Base-by-base conservation (phyloP, 1,140 invertebrate species). In the Pseudomyrmex concolor region DNA sequence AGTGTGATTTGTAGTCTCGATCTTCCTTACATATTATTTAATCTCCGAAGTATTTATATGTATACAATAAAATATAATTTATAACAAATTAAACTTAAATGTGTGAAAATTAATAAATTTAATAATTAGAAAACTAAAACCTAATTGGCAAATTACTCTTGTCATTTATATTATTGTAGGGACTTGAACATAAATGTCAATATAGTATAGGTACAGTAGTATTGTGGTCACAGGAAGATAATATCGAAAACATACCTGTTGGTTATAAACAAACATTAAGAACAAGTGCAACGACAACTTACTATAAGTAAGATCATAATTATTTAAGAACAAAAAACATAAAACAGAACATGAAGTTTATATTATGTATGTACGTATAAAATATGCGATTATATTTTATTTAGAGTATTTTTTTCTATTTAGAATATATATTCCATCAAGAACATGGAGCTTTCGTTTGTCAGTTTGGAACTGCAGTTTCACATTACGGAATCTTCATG, bases 191-290 rank as follows among this genome's bases (percentile, higher is more conserved):
- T 81, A 94, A 95, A 89, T 95, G 95, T 84, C 93, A 92, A 50
- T 95, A 95, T 77, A 95, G 95, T 84, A 90, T 95, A 78, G 95
- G 95, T 45, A 95, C 95, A n/a, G 92, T 95, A 57, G 95, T 93
- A 22, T 83, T 94, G 60, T 95, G 95, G 95, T 92, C 89, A 57
- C 94, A 93, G 86, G 90, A 89, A 19, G 89, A 91, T 78, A 90
- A 89, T 71, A 92, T 95, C 57, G 88, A 93, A 83, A 94, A 91
- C 78, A 93, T 95, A 81, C 92, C 92, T 25, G 83, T 94, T 51
- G 93, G 92, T 25, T 91, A 92, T 59, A 82, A 90, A 76, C 89
- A 89, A 71, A 93, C 73, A 62, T 88, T 94, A 54, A 92, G 70
- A 72, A 95, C 93, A 34, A 92, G 83, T 25, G 91, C 92, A 83